Conservation (phyloP, 1,140 invertebrate species). For the Octopus bimaculoides region DNA sequence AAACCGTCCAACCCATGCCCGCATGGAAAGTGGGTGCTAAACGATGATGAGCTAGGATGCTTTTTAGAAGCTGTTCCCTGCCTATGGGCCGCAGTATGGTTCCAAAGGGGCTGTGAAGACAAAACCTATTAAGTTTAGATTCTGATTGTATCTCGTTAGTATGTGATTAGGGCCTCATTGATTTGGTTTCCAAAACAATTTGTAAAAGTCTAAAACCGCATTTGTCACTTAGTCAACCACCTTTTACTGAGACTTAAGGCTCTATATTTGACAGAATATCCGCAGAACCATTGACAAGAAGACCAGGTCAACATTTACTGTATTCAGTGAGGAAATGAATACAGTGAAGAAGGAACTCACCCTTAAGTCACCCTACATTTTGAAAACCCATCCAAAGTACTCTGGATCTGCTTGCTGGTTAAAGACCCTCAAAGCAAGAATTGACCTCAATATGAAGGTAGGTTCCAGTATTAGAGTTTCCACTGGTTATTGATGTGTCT, state of each 20-base stretch:
- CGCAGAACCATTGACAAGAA: constrained; percentile 59
- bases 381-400: constrained; percentile 66
- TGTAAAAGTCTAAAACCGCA: not conserved
- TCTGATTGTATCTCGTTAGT: too few species aligned
- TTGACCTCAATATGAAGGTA: constrained; percentile 64
- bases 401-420: constrained; percentile 70
- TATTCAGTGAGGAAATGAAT: constrained; percentile 77
- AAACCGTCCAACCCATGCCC: too few species aligned
- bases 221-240: constrained; percentile 11
- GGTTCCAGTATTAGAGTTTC: constrained; percentile 2
- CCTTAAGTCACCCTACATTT: constrained; percentile 63
- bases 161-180: too few species aligned
- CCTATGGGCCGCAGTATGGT: too few species aligned
- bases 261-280: constrained; percentile 55
- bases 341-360: constrained; percentile 71
- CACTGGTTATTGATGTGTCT: too few species aligned
- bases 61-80: too few species aligned
- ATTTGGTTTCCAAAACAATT: not conserved
- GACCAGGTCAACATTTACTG: constrained; percentile 68
- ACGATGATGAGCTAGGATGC: too few species aligned
- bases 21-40: too few species aligned
- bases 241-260: not conserved
- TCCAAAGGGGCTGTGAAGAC: too few species aligned
- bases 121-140: too few species aligned
- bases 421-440: constrained; percentile 64